Evolutionary conservation across 2,888 invertebrate genomes (phyloP), one percentile per base, ranked within the genome.

Genomic region (Acleris emargana): DNA sequence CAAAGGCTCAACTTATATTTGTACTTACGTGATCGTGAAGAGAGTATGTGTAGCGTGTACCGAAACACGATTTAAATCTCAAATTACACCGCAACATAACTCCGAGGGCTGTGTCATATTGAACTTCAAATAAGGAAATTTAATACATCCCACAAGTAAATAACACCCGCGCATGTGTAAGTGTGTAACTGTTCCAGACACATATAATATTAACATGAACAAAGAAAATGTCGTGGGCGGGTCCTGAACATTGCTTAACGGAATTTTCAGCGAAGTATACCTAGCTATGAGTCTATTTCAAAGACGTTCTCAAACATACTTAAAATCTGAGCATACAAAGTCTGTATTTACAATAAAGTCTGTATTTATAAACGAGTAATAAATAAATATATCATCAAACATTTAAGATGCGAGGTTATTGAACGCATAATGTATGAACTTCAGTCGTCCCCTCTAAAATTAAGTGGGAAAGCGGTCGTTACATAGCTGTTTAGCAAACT

Each of bases 371-470:
- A 51, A 51, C 22, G 22, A 13, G 43, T 51, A 59, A 51, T 59
- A 51, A 57, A 64, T 45, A 9, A 25, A 57, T 49, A 58, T 28
- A 28, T 64, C 16, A 50, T 55, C 45, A 52, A 45, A 55, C 51
- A 66, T 66, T 60, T 51, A 49, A 49, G 42, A 54, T 32, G 16
- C n/a, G 64, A 52, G 60, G 68, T 73, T 68, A 71, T 68, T 59
- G 67, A 64, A 59, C 63, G 54, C 52, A 55, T 72, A 70, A 76
- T 69, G 71, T 63, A 62, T 45, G 69, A 78, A 77, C 69, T 77
- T 78, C 20, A 55, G 49, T 52, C 74, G 68, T 57, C 22, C 57
- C 45, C 55, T 28, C 60, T 51, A 51, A 13, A 45, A 45, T 18
- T 54, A 28, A 66, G 66, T 61, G 60, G 51, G n/a, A 54, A 59